phyloP scores from a whole-genome alignment of 2,113 vertebrate species.

The Catharus bicknelli region DNA sequence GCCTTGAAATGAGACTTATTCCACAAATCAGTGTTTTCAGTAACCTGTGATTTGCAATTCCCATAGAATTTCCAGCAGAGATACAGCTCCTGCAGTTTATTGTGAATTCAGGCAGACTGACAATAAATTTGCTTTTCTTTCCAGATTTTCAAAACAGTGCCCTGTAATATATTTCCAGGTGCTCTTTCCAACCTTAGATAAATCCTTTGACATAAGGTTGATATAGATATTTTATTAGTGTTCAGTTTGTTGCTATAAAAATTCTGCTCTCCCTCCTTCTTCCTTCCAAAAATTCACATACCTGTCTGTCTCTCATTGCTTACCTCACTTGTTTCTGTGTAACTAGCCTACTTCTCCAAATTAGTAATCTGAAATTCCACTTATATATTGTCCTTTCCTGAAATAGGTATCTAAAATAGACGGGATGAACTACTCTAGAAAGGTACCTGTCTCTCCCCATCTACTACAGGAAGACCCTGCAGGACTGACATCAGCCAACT shows the following conservation, averaged over 20 bases:
- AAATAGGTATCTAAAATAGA: neutral
- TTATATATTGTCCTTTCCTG: neutral
- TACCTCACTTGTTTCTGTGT: neutral
- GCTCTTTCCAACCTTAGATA: neutral
- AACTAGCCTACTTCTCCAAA: neutral
- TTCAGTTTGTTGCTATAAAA: neutral
- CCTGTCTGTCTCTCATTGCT: neutral
- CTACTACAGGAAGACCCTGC: neutral
- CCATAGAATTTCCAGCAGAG: neutral
- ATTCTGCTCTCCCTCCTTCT: neutral
- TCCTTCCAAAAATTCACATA: neutral
- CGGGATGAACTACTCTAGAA: neutral
- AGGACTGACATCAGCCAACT: neutral
- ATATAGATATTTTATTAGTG: neutral
- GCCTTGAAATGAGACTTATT: neutral
- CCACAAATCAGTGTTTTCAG: constrained; percentile 14
- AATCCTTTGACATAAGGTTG: neutral
- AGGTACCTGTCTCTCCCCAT: neutral
- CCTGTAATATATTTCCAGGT: neutral
- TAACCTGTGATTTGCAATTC: neutral
- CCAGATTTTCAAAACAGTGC: neutral
- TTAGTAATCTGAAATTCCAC: neutral
- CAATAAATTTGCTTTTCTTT: constrained; percentile 15
- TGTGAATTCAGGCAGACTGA: neutral
- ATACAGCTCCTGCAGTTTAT: neutral